phyloP scores from a whole-genome alignment of 2,113 vertebrate species.

The Ceuthmochares aereus region DNA sequence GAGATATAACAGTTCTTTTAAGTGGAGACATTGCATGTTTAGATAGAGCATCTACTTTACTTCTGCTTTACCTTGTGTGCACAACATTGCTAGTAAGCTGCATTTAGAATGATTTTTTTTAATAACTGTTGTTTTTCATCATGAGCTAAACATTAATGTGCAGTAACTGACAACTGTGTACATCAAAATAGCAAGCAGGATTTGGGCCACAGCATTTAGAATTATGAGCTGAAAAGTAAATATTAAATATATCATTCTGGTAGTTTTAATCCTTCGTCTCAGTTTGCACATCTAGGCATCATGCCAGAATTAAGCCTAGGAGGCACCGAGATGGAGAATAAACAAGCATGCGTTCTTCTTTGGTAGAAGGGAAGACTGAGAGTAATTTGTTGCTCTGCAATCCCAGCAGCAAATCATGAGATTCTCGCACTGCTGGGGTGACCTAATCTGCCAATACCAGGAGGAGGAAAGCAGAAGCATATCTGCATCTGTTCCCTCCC shows the following conservation, averaged over 20 bases:
- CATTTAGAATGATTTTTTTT: neutral
- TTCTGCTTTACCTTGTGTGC: neutral
- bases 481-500: neutral
- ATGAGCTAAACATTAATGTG: neutral
- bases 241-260: neutral
- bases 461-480: neutral
- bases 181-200: constrained; percentile 6
- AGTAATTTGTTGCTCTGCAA: neutral
- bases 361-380: neutral
- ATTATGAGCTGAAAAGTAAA: neutral
- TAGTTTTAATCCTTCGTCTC: constrained; percentile 8
- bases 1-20: neutral
- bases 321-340: neutral
- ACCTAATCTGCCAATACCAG: neutral
- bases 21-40: neutral
- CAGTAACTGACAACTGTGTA: neutral
- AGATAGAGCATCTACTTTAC: neutral
- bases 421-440: neutral
- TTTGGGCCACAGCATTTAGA: constrained; percentile 11
- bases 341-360: neutral
- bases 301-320: neutral
- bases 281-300: neutral
- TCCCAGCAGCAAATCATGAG: neutral
- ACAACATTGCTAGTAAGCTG: neutral
- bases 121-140: neutral